phyloP scores from a whole-genome alignment of 1,140 invertebrate genomes.

The Kradibia gibbosae region DNA sequence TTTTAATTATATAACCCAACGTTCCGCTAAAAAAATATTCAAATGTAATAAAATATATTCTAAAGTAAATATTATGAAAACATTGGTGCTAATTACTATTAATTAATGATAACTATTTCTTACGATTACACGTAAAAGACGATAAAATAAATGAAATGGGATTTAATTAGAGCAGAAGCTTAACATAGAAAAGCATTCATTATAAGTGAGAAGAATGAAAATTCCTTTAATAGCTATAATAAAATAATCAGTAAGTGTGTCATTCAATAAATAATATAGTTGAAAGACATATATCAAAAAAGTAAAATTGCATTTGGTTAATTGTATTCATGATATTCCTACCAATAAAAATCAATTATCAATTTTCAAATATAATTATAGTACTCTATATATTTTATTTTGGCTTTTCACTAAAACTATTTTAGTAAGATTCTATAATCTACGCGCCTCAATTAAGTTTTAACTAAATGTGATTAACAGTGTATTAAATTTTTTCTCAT shows the following conservation, averaged over 20 bases:
- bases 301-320: too few species aligned
- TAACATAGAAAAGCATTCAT: slow-evolving; percentile 39
- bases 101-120: slow-evolving; percentile 43
- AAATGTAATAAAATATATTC: slow-evolving; percentile 18
- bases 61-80: not conserved
- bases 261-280: slow-evolving; percentile 16
- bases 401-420: not conserved
- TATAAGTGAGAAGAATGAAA: slow-evolving; percentile 17
- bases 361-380: too few species aligned
- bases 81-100: slow-evolving; percentile 40
- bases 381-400: too few species aligned
- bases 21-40: too few species aligned
- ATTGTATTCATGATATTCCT: not conserved
- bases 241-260: not conserved
- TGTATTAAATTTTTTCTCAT: not conserved
- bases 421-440: not conserved
- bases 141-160: slow-evolving; percentile 25
- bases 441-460: not conserved
- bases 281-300: not conserved
- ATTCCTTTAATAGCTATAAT: not conserved
- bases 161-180: slow-evolving; percentile 36
- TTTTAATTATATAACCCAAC: too few species aligned
- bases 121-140: slow-evolving; percentile 24
- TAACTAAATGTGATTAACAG: not conserved
- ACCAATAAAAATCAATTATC: not conserved